Percentiles rank a stretch among this genome's conserved stretches.
phyloP scores from a whole-genome alignment of 2,797 vertebrate genomes.

The Lepus oiostolus region DNA sequence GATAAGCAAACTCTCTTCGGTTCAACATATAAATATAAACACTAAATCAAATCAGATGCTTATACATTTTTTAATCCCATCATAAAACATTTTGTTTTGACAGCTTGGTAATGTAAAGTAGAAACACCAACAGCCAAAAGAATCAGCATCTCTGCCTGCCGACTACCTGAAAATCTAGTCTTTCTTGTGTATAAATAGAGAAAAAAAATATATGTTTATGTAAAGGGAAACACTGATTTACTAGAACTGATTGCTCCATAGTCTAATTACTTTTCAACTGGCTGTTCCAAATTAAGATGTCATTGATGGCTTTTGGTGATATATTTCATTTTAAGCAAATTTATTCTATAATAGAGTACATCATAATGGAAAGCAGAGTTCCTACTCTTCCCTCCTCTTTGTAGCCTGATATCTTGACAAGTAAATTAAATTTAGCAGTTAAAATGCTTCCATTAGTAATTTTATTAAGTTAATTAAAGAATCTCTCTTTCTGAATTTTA shows the following conservation, averaged over 20 bases:
- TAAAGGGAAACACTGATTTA: conserved; percentile 91
- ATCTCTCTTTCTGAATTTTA: conserved; percentile 94
- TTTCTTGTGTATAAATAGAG: conserved; percentile 92
- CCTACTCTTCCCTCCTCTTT: conserved; percentile 90
- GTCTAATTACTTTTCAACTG: conserved; percentile 92
- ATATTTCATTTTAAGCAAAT: conserved; percentile 93
- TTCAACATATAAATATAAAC: conserved; percentile 85
- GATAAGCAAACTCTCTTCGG: conserved; percentile 81
- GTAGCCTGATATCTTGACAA: conserved; percentile 94
- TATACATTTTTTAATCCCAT: conserved; percentile 84
- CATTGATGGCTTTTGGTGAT: conserved; percentile 93
- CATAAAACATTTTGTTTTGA: conserved; percentile 87
- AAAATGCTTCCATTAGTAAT: conserved; percentile 97
- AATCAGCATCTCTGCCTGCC: conserved; percentile 85
- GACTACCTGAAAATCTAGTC: conserved; percentile 90
- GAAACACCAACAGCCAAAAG: conserved; percentile 85
- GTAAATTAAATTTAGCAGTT: conserved; percentile 98
- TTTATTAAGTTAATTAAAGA: conserved; percentile 98
- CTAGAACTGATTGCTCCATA: conserved; percentile 91
- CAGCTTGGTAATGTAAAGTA: conserved; percentile 85
- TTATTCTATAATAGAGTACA: conserved; percentile 91
- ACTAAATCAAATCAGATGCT: conserved; percentile 85
- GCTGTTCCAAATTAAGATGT: conserved; percentile 93
- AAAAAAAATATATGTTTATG: conserved; percentile 87
- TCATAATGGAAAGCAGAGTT: conserved; percentile 92